Conservation (phyloP, 2,113 vertebrate species). For the Alethe diademata region DNA sequence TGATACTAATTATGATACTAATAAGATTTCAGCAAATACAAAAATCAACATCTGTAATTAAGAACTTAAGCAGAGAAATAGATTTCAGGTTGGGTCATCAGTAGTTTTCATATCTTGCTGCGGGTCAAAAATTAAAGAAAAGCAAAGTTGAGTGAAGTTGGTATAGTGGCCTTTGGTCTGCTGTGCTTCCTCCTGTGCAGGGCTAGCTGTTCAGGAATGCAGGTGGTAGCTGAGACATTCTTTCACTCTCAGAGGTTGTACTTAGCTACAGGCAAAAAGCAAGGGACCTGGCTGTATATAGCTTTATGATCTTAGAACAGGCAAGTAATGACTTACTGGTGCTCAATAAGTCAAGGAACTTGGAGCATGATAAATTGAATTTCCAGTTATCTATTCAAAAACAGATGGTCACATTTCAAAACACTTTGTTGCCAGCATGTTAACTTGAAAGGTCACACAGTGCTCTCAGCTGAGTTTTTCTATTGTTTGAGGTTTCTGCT, state of each 20-base stretch:
- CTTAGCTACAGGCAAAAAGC: background rate
- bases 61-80: background rate
- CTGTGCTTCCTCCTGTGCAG: background rate
- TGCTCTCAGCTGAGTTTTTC: slow-evolving; percentile 21
- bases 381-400: slow-evolving; percentile 50
- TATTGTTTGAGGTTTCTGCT: slow-evolving; percentile 33
- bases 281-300: background rate
- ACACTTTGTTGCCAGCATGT: background rate
- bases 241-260: background rate
- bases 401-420: slow-evolving; percentile 47
- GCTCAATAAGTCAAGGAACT: background rate
- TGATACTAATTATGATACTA: background rate
- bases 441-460: slow-evolving; percentile 30
- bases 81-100: background rate
- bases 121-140: background rate
- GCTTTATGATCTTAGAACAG: background rate
- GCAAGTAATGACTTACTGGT: background rate
- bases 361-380: background rate
- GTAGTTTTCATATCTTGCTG: background rate
- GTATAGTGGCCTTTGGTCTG: background rate
- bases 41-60: background rate
- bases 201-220: background rate
- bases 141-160: fast-evolving
- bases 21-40: background rate
- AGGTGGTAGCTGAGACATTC: background rate